These are phyloP conservation scores for Microctenopoma steveboyesi DNA, from an alignment of 2,797 vertebrate genomes.

Conservation along the genomic window DNA sequence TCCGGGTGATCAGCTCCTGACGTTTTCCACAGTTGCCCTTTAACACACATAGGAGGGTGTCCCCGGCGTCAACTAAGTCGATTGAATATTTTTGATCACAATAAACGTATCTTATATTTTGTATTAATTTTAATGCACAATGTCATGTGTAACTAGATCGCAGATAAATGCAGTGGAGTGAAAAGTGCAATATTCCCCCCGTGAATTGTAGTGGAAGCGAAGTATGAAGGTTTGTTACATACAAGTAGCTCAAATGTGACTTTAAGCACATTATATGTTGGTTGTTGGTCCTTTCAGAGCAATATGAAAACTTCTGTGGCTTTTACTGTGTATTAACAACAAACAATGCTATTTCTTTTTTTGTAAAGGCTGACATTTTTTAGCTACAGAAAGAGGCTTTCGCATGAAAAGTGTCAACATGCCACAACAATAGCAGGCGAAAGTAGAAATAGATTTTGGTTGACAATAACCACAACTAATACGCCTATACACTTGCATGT, in stretches of 20 bases:
- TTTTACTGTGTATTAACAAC: conserved; percentile 14
- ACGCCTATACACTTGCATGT: conserved; percentile 15
- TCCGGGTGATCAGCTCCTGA: too few species aligned
- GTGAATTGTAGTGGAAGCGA: too few species aligned
- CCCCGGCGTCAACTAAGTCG: too few species aligned
- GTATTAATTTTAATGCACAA: too few species aligned
- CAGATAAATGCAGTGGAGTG: not conserved
- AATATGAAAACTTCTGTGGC: conserved; percentile 5
- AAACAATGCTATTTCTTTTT: conserved; percentile 15
- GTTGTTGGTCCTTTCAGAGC: conserved; percentile 8
- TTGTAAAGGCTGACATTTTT: conserved; percentile 56
- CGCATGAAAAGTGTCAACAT: conserved; percentile 28
- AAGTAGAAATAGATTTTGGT: conserved; percentile 49
- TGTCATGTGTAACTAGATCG: too few species aligned
- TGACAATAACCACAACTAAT: conserved; percentile 39
- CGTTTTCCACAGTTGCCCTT: too few species aligned
- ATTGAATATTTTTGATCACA: not conserved
- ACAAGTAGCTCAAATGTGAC: too few species aligned
- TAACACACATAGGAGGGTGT: too few species aligned
- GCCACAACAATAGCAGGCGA: conserved; percentile 36
- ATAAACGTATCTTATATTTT: too few species aligned
- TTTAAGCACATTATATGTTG: too few species aligned
- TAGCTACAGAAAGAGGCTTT: conserved; percentile 29
- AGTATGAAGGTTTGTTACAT: too few species aligned
- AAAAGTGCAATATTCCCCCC: not conserved